Base-by-base conservation (phyloP, 2,888 invertebrate species). In the Mesorhabditis spiculigera region DNA sequence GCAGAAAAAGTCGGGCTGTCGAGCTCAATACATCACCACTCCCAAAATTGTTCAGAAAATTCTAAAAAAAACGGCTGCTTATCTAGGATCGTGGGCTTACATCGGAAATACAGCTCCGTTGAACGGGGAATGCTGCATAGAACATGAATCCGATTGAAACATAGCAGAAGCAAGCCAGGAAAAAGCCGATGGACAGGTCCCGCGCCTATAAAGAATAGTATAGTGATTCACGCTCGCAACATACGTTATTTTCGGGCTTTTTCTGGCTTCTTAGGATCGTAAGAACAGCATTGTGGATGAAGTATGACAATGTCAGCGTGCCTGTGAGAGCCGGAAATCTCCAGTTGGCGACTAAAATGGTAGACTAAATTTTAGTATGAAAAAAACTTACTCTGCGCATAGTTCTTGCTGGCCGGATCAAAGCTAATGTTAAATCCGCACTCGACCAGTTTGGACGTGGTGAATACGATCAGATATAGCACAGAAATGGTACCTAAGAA, bases 251-350 rank as follows among this genome's bases (percentile, higher is more conserved):
- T 81, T 92, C 90, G 83, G 93, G 94, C 78, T 91, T 87, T 65
- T 89, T 89, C 86, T 95, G 94, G 82, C 91, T 92, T 73, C 91
- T 90, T 90, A 93, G 91, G 66, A 95, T 91, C 0, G 93, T 92
- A 65, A 94, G 91, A 71, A 94, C 91, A 79, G 93, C 93, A 85
- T 94, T 94, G 87, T 95, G 95, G 78, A 94, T 93, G 86, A 94
- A 95, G 87, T 92, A 93, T 28, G 93, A 93, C 64, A 95, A 88
- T 0, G 93, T 91, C 45, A 89, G 83, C 0, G 89, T 87, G 41
- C 89, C 90, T 8, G 88, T 88, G 61, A 89, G 81, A 4, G 88
- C 87, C 6, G 89, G 88, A 76, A 89, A 89, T 43, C 87, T 86
- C 75, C 82, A 78, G 71, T 86, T 85, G 77, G 87, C 87, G 68